Evolutionary conservation across 2,888 invertebrate genomes (phyloP).

Genomic region (Metopia argyrocephala): DNA sequence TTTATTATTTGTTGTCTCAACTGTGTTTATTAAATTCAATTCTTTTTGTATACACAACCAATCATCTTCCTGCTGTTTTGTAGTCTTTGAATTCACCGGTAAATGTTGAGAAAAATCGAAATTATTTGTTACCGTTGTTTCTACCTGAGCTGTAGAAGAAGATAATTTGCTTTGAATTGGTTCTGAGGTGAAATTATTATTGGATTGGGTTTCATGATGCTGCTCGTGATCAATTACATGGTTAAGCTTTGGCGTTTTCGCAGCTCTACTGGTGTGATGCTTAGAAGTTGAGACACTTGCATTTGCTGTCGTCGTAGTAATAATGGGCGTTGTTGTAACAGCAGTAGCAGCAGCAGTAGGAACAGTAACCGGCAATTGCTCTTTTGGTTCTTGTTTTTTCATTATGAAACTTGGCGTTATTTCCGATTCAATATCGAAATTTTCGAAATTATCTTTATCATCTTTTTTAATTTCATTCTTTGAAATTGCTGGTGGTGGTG

Average conservation of each 20-base stretch:
- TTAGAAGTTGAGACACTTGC: constrained; percentile 14
- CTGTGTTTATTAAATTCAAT: constrained; percentile 79
- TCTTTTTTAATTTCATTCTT: constrained; percentile 46
- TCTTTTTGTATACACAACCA: constrained; percentile 85
- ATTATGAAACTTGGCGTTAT: constrained; percentile 78
- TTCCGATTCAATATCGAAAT: constrained; percentile 78
- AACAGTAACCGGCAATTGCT: constrained; percentile 43
- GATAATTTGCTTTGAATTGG: constrained; percentile 25
- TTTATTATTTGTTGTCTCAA: constrained; percentile 12
- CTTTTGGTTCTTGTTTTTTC: constrained; percentile 76
- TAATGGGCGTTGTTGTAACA: constrained; percentile 51
- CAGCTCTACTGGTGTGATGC: constrained; percentile 39
- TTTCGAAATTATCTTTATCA: constrained; percentile 68
- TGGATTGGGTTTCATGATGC: not conserved
- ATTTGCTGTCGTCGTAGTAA: constrained; percentile 21
- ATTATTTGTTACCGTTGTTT: constrained; percentile 44
- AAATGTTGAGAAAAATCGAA: constrained; percentile 60
- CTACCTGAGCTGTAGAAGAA: constrained; percentile 27
- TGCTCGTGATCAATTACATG: constrained; percentile 45
- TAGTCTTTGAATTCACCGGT: constrained; percentile 22
- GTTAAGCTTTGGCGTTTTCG: constrained; percentile 59
- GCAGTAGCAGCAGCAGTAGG: constrained; percentile 57
- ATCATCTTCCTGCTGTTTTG: constrained; percentile 83
- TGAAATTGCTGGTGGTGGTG: not conserved
- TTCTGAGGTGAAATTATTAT: constrained; percentile 9